Evolutionary conservation across 2,797 vertebrate genomes (phyloP), one percentile per base, ranked within the genome.

Genomic region (Diplodus sargus): DNA sequence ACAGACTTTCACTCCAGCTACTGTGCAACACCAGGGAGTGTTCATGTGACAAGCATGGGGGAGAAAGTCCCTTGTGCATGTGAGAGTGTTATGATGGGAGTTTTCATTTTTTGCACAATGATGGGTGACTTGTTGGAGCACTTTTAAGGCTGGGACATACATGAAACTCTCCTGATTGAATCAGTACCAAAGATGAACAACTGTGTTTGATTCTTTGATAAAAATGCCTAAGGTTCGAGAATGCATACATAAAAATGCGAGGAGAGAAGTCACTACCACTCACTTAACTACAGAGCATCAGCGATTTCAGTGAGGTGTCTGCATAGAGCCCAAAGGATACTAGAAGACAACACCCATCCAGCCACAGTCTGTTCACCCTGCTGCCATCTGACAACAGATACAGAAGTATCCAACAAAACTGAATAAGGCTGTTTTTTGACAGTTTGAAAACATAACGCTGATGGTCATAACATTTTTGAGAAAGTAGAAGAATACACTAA

Each of bases 1-100:
- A 84, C 78, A 79, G 73, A 74, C 77, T 85, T 82, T 81, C 70
- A 81, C 71, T 49, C 13, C 48, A 47, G 60, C 70, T 22, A 82
- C 79, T 64, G 74, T 48, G 65, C 72, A 69, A 70, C 68, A 62
- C 15, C 9, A 22, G 76, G 54, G 43, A 63, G n/a, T 11, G 62
- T 58, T 56, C 34, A 67, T 66, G 60, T 58, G 43, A 77, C 34
- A 56, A 48, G 59, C 43, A 61, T 23, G 59, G 11, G 51, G 51
- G 30, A 68, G 43, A 61, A 43, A 28, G 18, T 70, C 25, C 62
- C 53, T 39, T 30, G 25, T 49, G 48, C 23, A n/a, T 5, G 4
- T 20, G 15, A 60, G 43, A 51, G 10, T 43, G 59, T 16, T 60
- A 25, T 42, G 60, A 42, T 8, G n/a, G 25, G 39, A 23, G 20